Evolutionary conservation across 2,797 vertebrate species (phyloP).

Genomic region (Cuculus canorus): DNA sequence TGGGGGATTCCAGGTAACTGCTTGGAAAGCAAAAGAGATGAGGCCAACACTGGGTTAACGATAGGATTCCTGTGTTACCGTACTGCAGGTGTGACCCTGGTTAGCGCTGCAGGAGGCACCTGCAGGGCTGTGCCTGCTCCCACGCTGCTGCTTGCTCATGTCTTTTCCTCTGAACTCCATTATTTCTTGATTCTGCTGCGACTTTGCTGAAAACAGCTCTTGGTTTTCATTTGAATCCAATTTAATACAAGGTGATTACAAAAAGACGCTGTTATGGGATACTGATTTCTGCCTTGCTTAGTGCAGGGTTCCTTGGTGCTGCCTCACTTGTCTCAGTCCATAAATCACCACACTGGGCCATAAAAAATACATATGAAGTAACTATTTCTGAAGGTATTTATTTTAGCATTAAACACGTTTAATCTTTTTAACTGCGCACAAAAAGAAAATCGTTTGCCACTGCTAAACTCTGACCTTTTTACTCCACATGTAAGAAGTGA

Average conservation of each 20-base stretch:
- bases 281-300: background rate
- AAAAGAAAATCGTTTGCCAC: background rate
- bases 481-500: fast-evolving
- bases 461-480: background rate
- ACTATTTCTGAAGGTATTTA: background rate
- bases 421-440: background rate
- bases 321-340: background rate
- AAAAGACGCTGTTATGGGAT: fast-evolving
- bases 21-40: background rate
- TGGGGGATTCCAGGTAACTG: background rate
- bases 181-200: background rate
- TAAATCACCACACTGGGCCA: background rate
- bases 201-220: background rate
- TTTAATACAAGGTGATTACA: background rate
- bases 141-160: background rate
- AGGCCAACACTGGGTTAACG: background rate
- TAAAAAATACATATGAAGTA: background rate
- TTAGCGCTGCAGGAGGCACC: background rate
- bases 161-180: background rate
- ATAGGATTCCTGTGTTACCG: fast-evolving
- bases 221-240: background rate
- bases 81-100: fast-evolving
- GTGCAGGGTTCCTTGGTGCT: background rate
- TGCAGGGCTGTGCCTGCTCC: background rate
- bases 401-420: background rate